Conservation (phyloP, 2,797 vertebrate species). For the Lepilemur septentrionalis region DNA sequence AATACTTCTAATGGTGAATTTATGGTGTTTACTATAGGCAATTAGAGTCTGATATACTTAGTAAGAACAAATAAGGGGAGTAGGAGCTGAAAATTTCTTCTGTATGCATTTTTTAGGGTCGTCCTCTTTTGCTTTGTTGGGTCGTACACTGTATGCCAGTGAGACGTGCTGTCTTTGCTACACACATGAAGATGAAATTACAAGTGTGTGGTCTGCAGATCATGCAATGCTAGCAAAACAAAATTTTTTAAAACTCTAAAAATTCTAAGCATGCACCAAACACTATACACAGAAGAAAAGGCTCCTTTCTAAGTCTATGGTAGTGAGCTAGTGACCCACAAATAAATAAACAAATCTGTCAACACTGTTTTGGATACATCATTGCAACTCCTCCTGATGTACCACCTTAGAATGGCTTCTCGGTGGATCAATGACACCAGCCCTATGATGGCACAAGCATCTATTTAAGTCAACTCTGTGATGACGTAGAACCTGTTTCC, state of each 20-base stretch:
- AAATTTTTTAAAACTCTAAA: background rate
- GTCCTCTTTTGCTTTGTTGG: background rate
- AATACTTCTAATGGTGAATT: background rate
- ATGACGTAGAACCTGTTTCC: background rate
- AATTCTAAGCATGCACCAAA: conserved; percentile 45
- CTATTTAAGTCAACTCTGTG: conserved; percentile 60
- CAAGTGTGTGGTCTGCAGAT: background rate
- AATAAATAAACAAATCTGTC: conserved; percentile 42
- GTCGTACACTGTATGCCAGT: background rate
- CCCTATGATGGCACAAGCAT: conserved; percentile 68
- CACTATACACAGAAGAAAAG: conserved; percentile 18
- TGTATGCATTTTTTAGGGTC: background rate
- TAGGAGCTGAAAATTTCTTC: background rate
- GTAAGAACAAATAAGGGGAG: background rate
- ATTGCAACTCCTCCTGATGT: conserved; percentile 60
- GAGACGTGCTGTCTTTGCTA: background rate
- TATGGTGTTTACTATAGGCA: background rate
- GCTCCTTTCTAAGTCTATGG: conserved; percentile 56
- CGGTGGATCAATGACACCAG: conserved; percentile 63
- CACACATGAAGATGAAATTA: background rate
- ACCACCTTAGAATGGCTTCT: conserved; percentile 2
- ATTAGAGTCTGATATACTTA: background rate
- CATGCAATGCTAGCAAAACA: conserved; percentile 64
- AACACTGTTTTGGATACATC: conserved; percentile 6
- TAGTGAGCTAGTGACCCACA: background rate